These are phyloP conservation scores for Tridacna crocea DNA, from an alignment of 2,888 invertebrate genomes.

Conservation along the genomic window DNA sequence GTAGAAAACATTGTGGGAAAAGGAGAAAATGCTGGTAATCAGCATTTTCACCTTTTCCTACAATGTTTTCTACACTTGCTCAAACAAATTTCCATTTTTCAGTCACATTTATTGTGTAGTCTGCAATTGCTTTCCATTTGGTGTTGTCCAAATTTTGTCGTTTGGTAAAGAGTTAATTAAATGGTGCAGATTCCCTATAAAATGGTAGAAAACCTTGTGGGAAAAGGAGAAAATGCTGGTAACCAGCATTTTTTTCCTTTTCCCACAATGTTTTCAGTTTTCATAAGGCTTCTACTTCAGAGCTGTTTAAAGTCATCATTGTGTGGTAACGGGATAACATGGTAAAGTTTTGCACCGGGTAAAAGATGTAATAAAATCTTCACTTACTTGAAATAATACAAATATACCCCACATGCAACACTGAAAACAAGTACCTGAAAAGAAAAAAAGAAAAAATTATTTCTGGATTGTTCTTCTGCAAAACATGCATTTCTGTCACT, in stretches of 20 bases:
- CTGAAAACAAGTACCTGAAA: conserved; percentile 77
- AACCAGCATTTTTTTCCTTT: background rate
- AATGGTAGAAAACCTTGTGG: background rate
- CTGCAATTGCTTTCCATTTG: too few species aligned
- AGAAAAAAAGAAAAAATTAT: conserved; percentile 27
- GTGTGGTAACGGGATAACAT: background rate
- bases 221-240: background rate
- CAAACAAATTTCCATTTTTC: too few species aligned
- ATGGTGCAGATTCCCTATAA: background rate
- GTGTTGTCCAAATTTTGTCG: too few species aligned
- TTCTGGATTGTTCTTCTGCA: background rate
- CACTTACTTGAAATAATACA: conserved; percentile 78
- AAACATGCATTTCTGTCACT: too few species aligned
- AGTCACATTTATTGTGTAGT: too few species aligned
- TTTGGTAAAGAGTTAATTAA: too few species aligned
- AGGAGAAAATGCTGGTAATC: too few species aligned
- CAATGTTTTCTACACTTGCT: too few species aligned
- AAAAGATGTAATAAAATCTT: background rate
- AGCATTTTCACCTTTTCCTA: too few species aligned
- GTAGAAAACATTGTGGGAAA: too few species aligned
- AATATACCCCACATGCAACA: conserved; percentile 72
- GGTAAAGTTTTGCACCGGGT: background rate
- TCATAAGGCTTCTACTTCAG: background rate
- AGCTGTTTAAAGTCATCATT: background rate
- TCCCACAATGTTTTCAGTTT: background rate